Conservation (phyloP, 2,797 vertebrate genomes). For the Sandelia bainsii region DNA sequence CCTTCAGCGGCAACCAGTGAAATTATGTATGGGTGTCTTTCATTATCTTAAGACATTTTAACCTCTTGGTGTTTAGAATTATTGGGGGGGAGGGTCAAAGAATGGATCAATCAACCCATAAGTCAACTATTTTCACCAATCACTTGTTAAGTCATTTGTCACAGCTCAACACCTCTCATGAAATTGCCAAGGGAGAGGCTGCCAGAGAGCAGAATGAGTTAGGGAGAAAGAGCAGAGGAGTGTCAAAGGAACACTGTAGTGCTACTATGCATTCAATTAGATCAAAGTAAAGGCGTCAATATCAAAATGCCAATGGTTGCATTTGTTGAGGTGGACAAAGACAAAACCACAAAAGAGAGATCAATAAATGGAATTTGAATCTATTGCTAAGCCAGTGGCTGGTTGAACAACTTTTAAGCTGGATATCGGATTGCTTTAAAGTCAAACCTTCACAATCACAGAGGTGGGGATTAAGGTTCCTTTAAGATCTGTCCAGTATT, state of each 20-base stretch:
- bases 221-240: slow-evolving; percentile 15
- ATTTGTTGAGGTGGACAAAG: slow-evolving; percentile 12
- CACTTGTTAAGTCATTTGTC: slow-evolving; percentile 54
- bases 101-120: slow-evolving; percentile 45
- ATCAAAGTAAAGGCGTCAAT: slow-evolving; percentile 42
- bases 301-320: slow-evolving; percentile 19
- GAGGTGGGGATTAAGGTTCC: background rate
- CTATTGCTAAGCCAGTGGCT: slow-evolving; percentile 22
- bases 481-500: slow-evolving; percentile 21
- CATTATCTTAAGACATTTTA: slow-evolving; percentile 8
- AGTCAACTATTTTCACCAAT: slow-evolving; percentile 49
- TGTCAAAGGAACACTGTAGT: slow-evolving; percentile 7
- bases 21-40: background rate
- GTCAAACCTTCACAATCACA: background rate
- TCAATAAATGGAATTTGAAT: slow-evolving; percentile 36
- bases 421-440: slow-evolving; percentile 31
- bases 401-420: slow-evolving; percentile 15
- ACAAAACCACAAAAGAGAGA: slow-evolving; percentile 30
- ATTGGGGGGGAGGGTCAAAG: slow-evolving; percentile 32
- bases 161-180: slow-evolving; percentile 27
- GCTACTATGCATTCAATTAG: slow-evolving; percentile 20
- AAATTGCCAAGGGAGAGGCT: background rate
- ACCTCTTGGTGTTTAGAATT: slow-evolving; percentile 6
- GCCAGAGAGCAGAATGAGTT: background rate
- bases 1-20: background rate